These are phyloP conservation scores for Tetrapedia diversipes DNA, from an alignment of 2,888 invertebrate genomes.

Conservation along the genomic window DNA sequence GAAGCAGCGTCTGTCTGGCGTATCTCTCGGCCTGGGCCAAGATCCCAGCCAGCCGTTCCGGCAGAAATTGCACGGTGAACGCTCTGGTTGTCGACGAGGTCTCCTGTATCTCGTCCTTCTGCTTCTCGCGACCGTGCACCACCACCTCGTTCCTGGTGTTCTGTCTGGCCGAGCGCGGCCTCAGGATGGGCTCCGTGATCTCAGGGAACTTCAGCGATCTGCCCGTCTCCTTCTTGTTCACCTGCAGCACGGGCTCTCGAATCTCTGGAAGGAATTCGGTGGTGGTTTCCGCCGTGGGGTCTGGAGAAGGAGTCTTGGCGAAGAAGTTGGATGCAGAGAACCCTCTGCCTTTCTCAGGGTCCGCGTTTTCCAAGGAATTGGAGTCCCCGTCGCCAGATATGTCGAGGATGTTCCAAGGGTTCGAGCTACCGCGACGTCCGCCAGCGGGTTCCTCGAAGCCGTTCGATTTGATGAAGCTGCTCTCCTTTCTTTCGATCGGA, in stretches of 20 bases:
- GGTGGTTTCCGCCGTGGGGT: constrained; percentile 24
- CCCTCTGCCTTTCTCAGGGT: constrained; percentile 76
- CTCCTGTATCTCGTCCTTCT: constrained; percentile 78
- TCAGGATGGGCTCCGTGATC: constrained; percentile 87
- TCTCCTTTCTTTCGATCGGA: constrained; percentile 55
- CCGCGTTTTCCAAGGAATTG: constrained; percentile 77
- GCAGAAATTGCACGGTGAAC: constrained; percentile 90
- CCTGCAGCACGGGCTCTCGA: constrained; percentile 88
- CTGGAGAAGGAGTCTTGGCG: constrained; percentile 38
- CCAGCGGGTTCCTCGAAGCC: constrained; percentile 42
- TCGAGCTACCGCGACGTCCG: constrained; percentile 58
- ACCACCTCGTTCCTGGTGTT: constrained; percentile 62
- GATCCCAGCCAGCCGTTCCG: constrained; percentile 90
- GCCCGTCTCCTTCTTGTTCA: constrained; percentile 81
- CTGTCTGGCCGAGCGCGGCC: constrained; percentile 83
- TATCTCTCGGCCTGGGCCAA: constrained; percentile 92
- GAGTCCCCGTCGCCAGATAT: constrained; percentile 77
- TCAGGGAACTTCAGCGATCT: constrained; percentile 82
- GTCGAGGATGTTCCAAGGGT: constrained; percentile 77
- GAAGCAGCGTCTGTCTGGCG: constrained; percentile 90
- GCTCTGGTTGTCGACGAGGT: constrained; percentile 75
- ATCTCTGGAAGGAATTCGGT: constrained; percentile 84
- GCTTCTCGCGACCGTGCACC: constrained; percentile 31
- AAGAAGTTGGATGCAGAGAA: constrained; percentile 74
- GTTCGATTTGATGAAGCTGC: constrained; percentile 46